phyloP scores from a whole-genome alignment of 2,113 vertebrate species.

The Mastomys coucha region DNA sequence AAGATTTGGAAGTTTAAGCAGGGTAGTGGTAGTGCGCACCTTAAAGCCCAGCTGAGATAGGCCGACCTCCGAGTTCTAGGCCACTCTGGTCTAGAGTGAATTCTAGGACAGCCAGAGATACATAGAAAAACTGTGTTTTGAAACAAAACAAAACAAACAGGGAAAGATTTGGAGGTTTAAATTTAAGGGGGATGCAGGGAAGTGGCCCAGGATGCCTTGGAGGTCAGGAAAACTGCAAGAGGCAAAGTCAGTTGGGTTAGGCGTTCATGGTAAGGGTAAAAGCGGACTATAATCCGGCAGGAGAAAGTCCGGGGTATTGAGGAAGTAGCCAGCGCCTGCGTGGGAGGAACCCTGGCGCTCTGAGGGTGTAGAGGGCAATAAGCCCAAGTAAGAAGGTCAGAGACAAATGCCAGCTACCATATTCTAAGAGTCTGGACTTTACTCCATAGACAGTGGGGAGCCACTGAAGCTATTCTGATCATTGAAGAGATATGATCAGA shows the following conservation, averaged over 20 bases:
- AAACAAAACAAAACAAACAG: neutral
- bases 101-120: neutral
- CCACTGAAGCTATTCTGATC: conserved; percentile 56
- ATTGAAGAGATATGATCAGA: neutral
- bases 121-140: neutral
- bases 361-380: conserved; percentile 17
- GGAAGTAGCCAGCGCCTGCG: conserved; percentile 39
- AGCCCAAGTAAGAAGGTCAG: conserved; percentile 33
- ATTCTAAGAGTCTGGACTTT: conserved; percentile 66
- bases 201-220: neutral
- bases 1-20: neutral
- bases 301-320: conserved; percentile 61
- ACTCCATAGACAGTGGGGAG: conserved; percentile 77
- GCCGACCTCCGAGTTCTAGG: neutral
- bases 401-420: neutral
- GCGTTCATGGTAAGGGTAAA: neutral
- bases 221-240: neutral
- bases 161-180: neutral
- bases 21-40: neutral
- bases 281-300: conserved; percentile 25
- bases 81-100: neutral
- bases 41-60: neutral
- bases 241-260: neutral
- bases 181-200: neutral
- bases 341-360: conserved; percentile 31